Base-by-base conservation (phyloP, 2,888 invertebrate genomes). In the Ephialtes manifestator region DNA sequence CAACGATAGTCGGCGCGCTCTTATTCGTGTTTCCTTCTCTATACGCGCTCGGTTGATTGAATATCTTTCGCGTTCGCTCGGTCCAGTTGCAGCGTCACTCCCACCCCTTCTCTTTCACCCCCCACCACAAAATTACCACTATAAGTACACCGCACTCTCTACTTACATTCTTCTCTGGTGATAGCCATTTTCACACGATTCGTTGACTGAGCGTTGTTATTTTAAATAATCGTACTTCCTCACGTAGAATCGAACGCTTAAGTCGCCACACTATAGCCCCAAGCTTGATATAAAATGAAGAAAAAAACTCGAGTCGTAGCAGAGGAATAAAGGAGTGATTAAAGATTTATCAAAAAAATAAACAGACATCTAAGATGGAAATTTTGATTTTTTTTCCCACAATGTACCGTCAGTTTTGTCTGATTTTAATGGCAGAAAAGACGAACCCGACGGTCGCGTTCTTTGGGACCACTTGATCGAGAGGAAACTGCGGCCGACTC, bases 161-260 rank as follows among this genome's bases (percentile, higher is more conserved):
- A 94, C 94, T 94, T 92, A 94, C 94, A 89, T 91, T 94, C 93
- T 88, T 94, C 92, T 87, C 90, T 93, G 87, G 91, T 93, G 90
- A 94, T 90, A 80, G 91, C 92, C 94, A 94, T 94, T 88, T 92
- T 94, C 88, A 68, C 20, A 53, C 72, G 31, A 15, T 48, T 53
- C 48, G 43, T 68, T 24, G 67, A 18, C 13, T 63, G 39, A 53
- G 28, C n/a, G 39, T 72, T 51, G 7, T 48, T 58, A 35, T 2
- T n/a, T n/a, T 53, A 67, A 53, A 67, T 63, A 15, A 11, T 35
- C 15, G 4, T 2, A 31, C n/a, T 31, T 63, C n/a, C 18, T n/a
- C 65, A 18, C n/a, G n/a, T 13, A 58, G 70, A 60, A 70, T 39
- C 11, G 35, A 20, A 39, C 4, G 15, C 0, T 11, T 3, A 0